Evolutionary conservation across 1,140 invertebrate species (phyloP).

Genomic region (Charaxes varanes): DNA sequence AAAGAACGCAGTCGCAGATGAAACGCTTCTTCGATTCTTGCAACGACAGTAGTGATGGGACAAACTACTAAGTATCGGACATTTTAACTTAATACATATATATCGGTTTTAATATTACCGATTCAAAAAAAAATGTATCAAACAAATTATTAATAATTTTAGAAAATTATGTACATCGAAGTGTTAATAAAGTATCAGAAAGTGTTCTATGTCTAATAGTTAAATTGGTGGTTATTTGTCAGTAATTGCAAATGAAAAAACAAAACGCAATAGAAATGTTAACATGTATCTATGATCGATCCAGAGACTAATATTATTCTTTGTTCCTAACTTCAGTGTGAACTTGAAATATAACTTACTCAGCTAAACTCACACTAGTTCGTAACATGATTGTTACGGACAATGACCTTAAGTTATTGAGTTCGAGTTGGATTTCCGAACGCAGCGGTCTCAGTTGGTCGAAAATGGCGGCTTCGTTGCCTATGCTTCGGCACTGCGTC

Average conservation of each 20-base stretch:
- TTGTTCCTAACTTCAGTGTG: slow-evolving; percentile 14
- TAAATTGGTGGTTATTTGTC: too few species aligned
- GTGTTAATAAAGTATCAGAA: too few species aligned
- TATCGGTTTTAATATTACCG: slow-evolving; percentile 8
- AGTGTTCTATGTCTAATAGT: too few species aligned
- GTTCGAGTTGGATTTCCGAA: slow-evolving; percentile 57
- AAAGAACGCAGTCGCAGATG: slow-evolving; percentile 27
- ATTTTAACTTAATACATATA: too few species aligned
- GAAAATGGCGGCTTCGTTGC: slow-evolving; percentile 60
- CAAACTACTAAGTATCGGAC: neutral
- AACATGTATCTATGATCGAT: slow-evolving; percentile 6
- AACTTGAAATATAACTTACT: slow-evolving; percentile 6
- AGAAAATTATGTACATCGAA: too few species aligned
- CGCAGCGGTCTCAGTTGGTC: slow-evolving; percentile 19
- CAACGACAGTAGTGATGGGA: slow-evolving; percentile 39
- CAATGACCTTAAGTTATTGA: slow-evolving; percentile 69
- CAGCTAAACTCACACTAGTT: slow-evolving; percentile 35
- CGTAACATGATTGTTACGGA: slow-evolving; percentile 46
- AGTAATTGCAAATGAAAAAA: too few species aligned
- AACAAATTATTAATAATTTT: too few species aligned
- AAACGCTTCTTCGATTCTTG: slow-evolving; percentile 37
- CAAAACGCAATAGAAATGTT: neutral
- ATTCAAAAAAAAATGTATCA: slow-evolving; percentile 4
- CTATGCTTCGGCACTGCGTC: slow-evolving; percentile 24
- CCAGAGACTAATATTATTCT: slow-evolving; percentile 4